Conservation (phyloP, 1,140 invertebrate genomes). For the Apis cerana region DNA sequence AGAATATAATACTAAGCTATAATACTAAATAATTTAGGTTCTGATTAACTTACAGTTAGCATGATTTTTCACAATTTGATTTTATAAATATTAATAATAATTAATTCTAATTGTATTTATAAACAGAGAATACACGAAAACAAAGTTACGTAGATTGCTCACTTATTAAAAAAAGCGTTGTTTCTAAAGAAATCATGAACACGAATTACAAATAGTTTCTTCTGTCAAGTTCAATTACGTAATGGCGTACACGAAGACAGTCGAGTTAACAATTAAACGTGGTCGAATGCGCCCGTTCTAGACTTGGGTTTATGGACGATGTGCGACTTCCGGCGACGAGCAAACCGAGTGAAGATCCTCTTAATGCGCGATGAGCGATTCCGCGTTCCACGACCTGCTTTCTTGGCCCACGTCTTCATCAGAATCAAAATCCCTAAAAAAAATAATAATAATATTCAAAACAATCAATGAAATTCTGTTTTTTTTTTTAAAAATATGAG, state of each 20-base stretch:
- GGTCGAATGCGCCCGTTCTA: not conserved
- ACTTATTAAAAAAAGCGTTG: too few relatives aligned
- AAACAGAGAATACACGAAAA: too few relatives aligned
- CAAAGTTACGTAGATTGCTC: too few relatives aligned
- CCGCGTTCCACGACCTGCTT: slow-evolving; percentile 52
- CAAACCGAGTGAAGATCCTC: slow-evolving; percentile 69
- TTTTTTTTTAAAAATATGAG: not conserved
- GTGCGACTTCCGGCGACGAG: slow-evolving; percentile 59
- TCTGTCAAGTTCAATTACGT: not conserved
- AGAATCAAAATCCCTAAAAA: not conserved
- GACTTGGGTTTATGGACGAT: slow-evolving; percentile 57
- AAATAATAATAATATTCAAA: not conserved
- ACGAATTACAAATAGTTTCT: not conserved
- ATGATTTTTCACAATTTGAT: too few relatives aligned
- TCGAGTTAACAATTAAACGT: slow-evolving; percentile 1
- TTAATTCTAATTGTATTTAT: too few relatives aligned
- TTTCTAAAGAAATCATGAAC: too few relatives aligned
- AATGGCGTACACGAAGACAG: not conserved
- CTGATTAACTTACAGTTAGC: too few relatives aligned
- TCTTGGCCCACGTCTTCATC: not conserved
- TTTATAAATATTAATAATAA: too few relatives aligned
- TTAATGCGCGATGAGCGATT: slow-evolving; percentile 57
- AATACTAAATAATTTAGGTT: too few relatives aligned
- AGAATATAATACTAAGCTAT: too few relatives aligned
- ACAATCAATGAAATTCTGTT: not conserved